A percentile compares a stretch with the other conserved stretches of the same genome.
phyloP scores from a whole-genome alignment of 2,888 invertebrate genomes.

The Ectobius pallidus region DNA sequence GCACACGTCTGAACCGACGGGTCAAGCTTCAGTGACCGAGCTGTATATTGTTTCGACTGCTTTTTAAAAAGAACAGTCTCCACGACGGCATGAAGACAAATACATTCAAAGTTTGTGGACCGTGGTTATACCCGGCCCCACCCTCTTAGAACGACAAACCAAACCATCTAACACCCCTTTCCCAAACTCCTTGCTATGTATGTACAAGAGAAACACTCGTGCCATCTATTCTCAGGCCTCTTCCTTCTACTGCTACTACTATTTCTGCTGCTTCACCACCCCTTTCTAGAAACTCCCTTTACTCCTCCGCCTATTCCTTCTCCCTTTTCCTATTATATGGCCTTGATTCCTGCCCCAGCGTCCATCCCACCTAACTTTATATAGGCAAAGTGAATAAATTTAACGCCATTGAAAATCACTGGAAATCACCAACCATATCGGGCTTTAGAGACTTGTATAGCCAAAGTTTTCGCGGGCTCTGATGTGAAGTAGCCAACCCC shows the following conservation, averaged over 20 bases:
- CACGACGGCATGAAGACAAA: constrained; percentile 28
- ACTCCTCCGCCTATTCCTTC: neutral
- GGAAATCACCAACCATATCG: constrained; percentile 37
- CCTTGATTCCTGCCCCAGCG: constrained; percentile 13
- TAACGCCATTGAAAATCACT: constrained; percentile 42
- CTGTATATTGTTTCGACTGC: constrained; percentile 26
- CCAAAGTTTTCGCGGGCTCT: constrained; percentile 24
- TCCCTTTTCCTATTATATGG: constrained; percentile 21
- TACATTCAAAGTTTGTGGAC: constrained; percentile 33
- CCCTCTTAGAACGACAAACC: constrained; percentile 18
- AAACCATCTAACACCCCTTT: constrained; percentile 16
- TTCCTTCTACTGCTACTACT: neutral
- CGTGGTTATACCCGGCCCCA: constrained; percentile 11
- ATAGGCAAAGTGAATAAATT: constrained; percentile 41
- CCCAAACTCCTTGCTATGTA: neutral
- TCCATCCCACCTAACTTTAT: constrained; percentile 17
- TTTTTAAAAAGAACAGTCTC: constrained; percentile 22
- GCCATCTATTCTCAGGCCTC: constrained; percentile 25
- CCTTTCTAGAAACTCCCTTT: constrained; percentile 23
- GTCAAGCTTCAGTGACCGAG: constrained; percentile 29
- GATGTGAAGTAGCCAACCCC: neutral
- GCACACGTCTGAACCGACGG: neutral
- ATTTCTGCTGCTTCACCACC: neutral
- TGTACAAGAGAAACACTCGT: constrained; percentile 21
- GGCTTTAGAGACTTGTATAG: constrained; percentile 28